Base-by-base conservation (phyloP, 2,797 vertebrate species). In the Ateles fusciceps region DNA sequence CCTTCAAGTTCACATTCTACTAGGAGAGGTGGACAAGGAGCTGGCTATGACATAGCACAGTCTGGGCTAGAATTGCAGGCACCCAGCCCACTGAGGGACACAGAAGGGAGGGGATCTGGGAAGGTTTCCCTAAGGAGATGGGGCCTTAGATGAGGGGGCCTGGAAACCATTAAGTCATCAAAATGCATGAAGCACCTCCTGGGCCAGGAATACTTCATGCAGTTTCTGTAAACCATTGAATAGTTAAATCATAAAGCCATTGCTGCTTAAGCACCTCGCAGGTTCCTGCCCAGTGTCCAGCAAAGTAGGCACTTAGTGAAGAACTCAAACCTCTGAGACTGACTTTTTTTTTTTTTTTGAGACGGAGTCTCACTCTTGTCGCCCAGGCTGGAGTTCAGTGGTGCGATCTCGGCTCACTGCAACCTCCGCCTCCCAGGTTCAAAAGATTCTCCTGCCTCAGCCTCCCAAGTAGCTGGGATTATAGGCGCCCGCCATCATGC, bases 91-190 rank as follows among this genome's bases (percentile, higher is more conserved):
- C 59, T 8, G 8, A 74, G 59, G 83, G 42, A 12, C 78, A 24
- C 50, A 30, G 46, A 39, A 2, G 28, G 28, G 4, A 9, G 78
- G 57, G 5, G n/a, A 12, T 46, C 71, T 50, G 22, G 42, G 28
- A 55, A 93, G 52, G 19, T 52, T 94, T 92, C 46, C 72, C 59
- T 30, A 7, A 3, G 12, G 76, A 87, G 52, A 7, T 11, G 28
- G 26, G 42, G 7, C n/a, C n/a, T 59, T 42, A 61, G 88, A 55
- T 44, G 19, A 46, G 79, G 4, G 30, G 7, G 1, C 15, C 19
- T 84, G 61, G 68, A 91, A 91, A 79, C 61, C 22, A 48, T 71
- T 48, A 44, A 59, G 33, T 74, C 33, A 68, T 79, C 64, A 85
- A 44, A 79, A 42, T 55, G 6, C 26, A 22, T 26, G 24, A 74